Evolutionary conservation across 2,888 invertebrate genomes (phyloP).

Genomic region (Barypeithes pellucidus): DNA sequence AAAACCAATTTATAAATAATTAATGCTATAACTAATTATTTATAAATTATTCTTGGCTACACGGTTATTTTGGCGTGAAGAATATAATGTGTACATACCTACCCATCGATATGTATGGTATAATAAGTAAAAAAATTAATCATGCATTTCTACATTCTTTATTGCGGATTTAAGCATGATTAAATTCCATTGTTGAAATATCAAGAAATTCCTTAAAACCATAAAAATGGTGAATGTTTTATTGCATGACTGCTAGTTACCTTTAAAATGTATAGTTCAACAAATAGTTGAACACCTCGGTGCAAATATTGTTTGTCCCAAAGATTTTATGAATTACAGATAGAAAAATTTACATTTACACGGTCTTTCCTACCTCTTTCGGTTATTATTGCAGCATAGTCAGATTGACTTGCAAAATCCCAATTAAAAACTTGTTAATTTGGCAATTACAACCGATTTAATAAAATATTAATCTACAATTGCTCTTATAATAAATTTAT

Average conservation of each 20-base stretch:
- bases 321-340: no score
- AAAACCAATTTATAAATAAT: no score
- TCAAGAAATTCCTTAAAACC: slow-evolving; percentile 16
- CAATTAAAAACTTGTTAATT: no score
- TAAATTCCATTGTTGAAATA: slow-evolving; percentile 10
- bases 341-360: no score
- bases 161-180: slow-evolving; percentile 19
- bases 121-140: not conserved
- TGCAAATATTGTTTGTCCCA: no score
- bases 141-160: not conserved
- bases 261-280: not conserved
- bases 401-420: no score
- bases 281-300: no score
- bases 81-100: not conserved
- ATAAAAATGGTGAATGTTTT: slow-evolving; percentile 2
- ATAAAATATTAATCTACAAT: no score
- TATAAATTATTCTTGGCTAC: not conserved
- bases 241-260: not conserved
- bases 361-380: no score
- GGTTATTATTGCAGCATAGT: no score
- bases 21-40: not conserved
- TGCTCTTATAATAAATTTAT: no score
- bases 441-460: no score
- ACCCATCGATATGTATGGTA: not conserved
- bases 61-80: not conserved